Percentiles rank a stretch among this genome's conserved stretches.
Conservation (phyloP, 2,888 invertebrate species). For the Baccha elongata region DNA sequence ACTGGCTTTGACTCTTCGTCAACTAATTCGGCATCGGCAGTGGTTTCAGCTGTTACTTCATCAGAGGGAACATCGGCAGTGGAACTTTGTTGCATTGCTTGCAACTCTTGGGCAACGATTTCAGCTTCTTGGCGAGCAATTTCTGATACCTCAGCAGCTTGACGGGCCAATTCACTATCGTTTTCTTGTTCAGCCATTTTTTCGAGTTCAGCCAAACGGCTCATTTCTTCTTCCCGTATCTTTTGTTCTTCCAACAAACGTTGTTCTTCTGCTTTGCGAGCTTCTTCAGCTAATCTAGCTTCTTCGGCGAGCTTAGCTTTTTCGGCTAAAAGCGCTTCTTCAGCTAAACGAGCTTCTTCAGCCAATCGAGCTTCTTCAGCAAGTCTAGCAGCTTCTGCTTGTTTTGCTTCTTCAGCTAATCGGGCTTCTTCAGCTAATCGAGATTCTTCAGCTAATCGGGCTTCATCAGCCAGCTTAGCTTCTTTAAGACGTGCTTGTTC, state of each 20-base stretch:
- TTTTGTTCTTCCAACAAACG: constrained; percentile 83
- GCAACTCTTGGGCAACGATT: constrained; percentile 85
- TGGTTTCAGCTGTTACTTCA: constrained; percentile 79
- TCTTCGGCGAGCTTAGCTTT: constrained; percentile 82
- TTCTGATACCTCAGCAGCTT: constrained; percentile 88
- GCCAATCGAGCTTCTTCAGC: constrained; percentile 81
- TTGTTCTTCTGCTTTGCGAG: constrained; percentile 82
- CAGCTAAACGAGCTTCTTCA: constrained; percentile 81
- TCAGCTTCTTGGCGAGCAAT: constrained; percentile 86
- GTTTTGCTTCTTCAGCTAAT: constrained; percentile 81
- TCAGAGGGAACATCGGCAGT: constrained; percentile 73
- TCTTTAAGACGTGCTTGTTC: constrained; percentile 81
- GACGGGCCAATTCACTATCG: constrained; percentile 87
- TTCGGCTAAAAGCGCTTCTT: constrained; percentile 81
- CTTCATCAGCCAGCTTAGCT: constrained; percentile 82
- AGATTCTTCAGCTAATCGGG: constrained; percentile 81
- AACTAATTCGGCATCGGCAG: constrained; percentile 80
- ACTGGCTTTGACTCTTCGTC: constrained; percentile 79
- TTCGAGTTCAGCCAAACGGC: constrained; percentile 83
- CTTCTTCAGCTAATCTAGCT: constrained; percentile 81
- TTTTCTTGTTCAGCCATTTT: constrained; percentile 84
- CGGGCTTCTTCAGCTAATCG: constrained; percentile 82
- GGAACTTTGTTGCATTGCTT: constrained; percentile 78
- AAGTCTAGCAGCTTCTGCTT: constrained; percentile 83
- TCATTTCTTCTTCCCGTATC: constrained; percentile 83